Conservation (phyloP, 2,888 invertebrate genomes). For the Drosophila limbata region DNA sequence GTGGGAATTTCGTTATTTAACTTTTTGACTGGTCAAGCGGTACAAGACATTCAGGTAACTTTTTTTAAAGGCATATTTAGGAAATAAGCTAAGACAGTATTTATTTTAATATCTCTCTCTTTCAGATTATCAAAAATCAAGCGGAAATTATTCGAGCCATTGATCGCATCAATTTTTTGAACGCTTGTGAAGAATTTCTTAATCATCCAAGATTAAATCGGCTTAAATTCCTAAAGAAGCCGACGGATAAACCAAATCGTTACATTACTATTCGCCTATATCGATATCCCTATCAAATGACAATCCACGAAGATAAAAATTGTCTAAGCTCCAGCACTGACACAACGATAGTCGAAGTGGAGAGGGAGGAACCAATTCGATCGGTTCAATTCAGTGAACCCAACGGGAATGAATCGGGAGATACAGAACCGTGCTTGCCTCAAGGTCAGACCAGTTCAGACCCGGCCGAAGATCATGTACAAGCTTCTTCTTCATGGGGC, state of each 20-base stretch:
- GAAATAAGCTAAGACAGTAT: no score
- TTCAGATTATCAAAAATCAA: conserved; percentile 8
- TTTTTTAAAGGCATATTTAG: no score
- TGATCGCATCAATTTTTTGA: conserved; percentile 1
- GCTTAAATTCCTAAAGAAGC: background rate
- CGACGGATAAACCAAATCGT: background rate
- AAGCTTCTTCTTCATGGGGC: background rate
- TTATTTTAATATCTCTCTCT: background rate
- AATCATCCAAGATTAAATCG: background rate
- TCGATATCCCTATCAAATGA: conserved; percentile 5
- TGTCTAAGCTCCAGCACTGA: background rate
- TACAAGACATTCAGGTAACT: conserved; percentile 18
- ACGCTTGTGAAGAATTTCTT: conserved; percentile 5
- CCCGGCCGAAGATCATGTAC: background rate
- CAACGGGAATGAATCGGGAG: background rate
- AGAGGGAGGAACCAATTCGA: background rate
- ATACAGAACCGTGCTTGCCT: background rate
- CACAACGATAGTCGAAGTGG: background rate
- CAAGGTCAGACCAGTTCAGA: no score
- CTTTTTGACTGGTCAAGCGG: background rate
- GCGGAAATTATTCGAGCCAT: conserved; percentile 8
- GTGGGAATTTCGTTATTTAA: conserved; percentile 20
- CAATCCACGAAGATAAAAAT: background rate
- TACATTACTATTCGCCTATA: background rate
- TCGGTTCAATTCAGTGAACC: background rate